Evolutionary conservation across 1,140 invertebrate genomes (phyloP), one percentile per base, ranked within the genome.

Genomic region (Camponotus pennsylvanicus): DNA sequence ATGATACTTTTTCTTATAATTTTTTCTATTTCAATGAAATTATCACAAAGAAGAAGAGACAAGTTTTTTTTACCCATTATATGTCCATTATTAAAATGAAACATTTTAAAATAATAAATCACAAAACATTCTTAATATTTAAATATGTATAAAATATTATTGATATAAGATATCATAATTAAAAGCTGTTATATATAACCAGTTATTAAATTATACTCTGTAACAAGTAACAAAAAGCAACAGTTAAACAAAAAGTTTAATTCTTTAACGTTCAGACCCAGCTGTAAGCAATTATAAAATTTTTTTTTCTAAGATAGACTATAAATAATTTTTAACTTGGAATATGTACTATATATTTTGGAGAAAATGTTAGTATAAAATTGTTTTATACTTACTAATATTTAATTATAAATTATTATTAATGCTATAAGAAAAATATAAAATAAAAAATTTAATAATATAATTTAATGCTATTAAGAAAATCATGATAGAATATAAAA

Each of bases 241-340:
- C 27, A 27, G 27, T 27, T 18, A 59, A 52, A 89, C 67, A 86
- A 79, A 88, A 89, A 40, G 13, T 52, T 4, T 18, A 52, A 52
- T 1, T 83, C 82, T 57, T 83, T 73, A 70, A 87, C 83, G 89
- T 42, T 89, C 85, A 92, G 83, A 89, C 84, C 86, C 89, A 91
- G 89, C 87, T 83, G 45, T 88, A 90, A 88, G 79, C 40, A 34
- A 86, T 86, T 64, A 90, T 66, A 89, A 78, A 66, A 32, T 79
- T 59, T 32, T 77, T 63, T 64, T 37, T 52, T 13, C 49, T 45
- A 40, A 73, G 67, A 5, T 27, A 21, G 70, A 89, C 87, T 85
- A 85, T 90, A 89, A 87, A 89, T 83, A 87, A 76, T 45, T 57
- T 55, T 59, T 66, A 76, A 37, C 40, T 57, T 59, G 9, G 11